Percentiles rank a stretch among this genome's conserved stretches.
phyloP scores from a whole-genome alignment of 2,113 vertebrate species.

The Zootoca vivipara region DNA sequence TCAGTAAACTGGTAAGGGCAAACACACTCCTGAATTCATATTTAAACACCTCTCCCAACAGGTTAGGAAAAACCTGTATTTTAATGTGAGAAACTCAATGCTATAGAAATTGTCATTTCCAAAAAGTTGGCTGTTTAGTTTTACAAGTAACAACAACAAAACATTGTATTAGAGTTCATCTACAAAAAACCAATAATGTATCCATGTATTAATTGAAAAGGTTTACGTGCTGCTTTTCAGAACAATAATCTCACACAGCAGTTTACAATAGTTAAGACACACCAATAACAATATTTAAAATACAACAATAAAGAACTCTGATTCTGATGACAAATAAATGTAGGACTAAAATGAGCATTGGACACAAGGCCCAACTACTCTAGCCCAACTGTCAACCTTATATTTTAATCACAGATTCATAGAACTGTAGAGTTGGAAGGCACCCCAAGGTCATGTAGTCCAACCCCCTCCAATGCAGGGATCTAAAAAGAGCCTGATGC shows the following conservation, averaged over 20 bases:
- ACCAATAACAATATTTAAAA: too few relatives aligned
- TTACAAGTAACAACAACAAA: too few relatives aligned
- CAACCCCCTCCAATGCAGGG: too few relatives aligned
- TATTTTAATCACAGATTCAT: too few relatives aligned
- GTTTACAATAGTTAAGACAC: neutral
- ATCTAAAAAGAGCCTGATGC: too few relatives aligned
- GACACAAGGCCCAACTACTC: too few relatives aligned
- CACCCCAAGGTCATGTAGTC: too few relatives aligned
- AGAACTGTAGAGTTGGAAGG: too few relatives aligned
- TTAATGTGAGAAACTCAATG: neutral
- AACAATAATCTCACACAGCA: neutral
- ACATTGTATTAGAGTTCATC: neutral
- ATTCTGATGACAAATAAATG: too few relatives aligned
- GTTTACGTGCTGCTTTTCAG: neutral
- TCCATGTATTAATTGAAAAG: neutral
- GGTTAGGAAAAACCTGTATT: neutral
- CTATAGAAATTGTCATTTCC: conserved; percentile 9
- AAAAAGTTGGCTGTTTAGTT: neutral
- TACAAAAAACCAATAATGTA: neutral
- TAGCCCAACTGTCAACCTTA: too few relatives aligned
- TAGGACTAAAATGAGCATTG: too few relatives aligned
- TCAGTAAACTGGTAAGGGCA: conserved; percentile 3
- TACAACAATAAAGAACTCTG: too few relatives aligned
- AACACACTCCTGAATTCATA: neutral
- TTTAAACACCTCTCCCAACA: neutral